Evolutionary conservation across 1,140 invertebrate genomes (phyloP), one percentile per base, ranked within the genome.

Genomic region (Diachasmimorpha longicaudata): DNA sequence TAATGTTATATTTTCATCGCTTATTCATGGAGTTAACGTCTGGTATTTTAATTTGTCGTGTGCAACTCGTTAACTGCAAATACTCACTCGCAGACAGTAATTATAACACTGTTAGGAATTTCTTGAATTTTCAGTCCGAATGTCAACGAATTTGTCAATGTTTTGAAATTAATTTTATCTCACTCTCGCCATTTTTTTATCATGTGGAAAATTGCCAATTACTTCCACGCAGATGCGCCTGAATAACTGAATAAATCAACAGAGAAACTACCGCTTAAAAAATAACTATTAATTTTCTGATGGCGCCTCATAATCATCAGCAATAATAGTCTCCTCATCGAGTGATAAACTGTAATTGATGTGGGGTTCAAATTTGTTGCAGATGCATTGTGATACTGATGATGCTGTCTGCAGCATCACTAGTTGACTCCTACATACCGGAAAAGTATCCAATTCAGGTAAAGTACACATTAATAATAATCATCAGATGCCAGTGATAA

Each of bases 371-470:
- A 83, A 79, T 84, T 36, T 85, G 79, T 86, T 86, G 39, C 82
- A 86, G 85, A 83, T 84, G 81, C 79, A 82, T 85, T 72, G 74
- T 84, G 76, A 72, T 79, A 63, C 77, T 86, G 72, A 81, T 77
- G 58, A 75, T 81, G 63, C 79, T 87, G 73, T 85, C 80, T 46
- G 80, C 79, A 58, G 79, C 77, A 52, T 77, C 77, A 16, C 80
- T 83, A 42, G 78, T 81, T 42, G 80, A 79, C 21, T 80, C 82
- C 8, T 81, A 85, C 80, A 81, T 86, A 73, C 85, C 84, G 31
- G 84, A 85, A 44, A 87, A 86, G 73, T 87, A 87, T 83, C 86
- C 85, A 19, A 86, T 87, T 37, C 83, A 87, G 78, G 86, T 86
- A 79, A 63, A 25, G 48, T 55, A 9, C 19, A 31, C 9, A 25